Base-by-base conservation (phyloP, 2,797 vertebrate species). In the Alfaro cultratus region DNA sequence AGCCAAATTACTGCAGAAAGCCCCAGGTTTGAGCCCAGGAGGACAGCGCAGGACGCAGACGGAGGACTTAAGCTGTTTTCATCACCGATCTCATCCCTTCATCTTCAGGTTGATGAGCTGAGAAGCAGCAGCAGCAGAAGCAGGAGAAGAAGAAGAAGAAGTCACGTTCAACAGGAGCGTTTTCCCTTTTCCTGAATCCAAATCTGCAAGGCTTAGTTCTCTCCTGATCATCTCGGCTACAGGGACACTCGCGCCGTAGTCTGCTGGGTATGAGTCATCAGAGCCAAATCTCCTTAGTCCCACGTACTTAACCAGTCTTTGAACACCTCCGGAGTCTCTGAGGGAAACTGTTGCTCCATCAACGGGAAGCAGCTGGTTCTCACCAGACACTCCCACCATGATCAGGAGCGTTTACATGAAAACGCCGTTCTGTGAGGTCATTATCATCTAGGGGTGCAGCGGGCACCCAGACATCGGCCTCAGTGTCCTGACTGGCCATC, bases 1-100 rank as follows among this genome's bases (percentile, higher is more conserved):
- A 89, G 90, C 90, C 86, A 93, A 93, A 94, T 94, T 86, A 95
- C 79, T 90, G 88, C 79, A 53, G 87, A 89, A 90, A 91, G 91
- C 90, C 55, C 73, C 77, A 74, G 85, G 88, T 92, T 88, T 89
- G 91, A 93, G 89, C 82, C 87, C 85, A 77, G 84, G 88, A 91
- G 85, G 85, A 89, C 74, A 79, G 80, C 29, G 53, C 9, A n/a
- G 84, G 80, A 87, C 84, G 87, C 87, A 91, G 93, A 91, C 87
- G 87, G 88, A 91, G 79, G 90, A 91, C 83, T 92, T 92, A 93
- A 94, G 85, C 92, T 91, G 88, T 80, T 88, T 92, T 91, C 90
- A 93, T 92, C 86, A 89, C 18, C 81, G 83, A 78, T 85, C 86
- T 93, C 91, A 93, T 93, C 92, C 90, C 91, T 89, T 90, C 91